These are phyloP conservation scores for Drosophila mimica DNA, from an alignment of 2,888 invertebrate species.

Conservation along the genomic window DNA sequence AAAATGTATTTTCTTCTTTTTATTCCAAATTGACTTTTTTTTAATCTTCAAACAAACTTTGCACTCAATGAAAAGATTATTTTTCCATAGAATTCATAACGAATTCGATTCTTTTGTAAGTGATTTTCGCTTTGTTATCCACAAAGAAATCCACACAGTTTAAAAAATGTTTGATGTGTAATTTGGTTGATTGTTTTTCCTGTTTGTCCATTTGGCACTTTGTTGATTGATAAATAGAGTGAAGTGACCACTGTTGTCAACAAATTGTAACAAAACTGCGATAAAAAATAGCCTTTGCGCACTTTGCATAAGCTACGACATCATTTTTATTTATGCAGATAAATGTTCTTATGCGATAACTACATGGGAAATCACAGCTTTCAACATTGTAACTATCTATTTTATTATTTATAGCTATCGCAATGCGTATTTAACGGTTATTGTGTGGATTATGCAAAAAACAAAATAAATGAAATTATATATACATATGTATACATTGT, in stretches of 20 bases:
- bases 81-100: background rate
- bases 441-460: background rate
- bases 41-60: background rate
- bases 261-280: background rate
- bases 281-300: too few species aligned
- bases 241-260: background rate
- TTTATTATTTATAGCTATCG: conserved; percentile 5
- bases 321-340: background rate
- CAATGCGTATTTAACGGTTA: background rate
- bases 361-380: conserved; percentile 2
- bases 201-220: background rate
- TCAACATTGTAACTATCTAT: background rate
- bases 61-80: background rate
- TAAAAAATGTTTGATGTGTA: background rate
- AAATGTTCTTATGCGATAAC: conserved; percentile 7
- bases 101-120: background rate
- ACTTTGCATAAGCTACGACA: background rate
- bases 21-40: background rate
- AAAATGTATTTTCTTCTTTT: background rate
- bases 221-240: background rate
- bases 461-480: background rate
- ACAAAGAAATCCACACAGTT: background rate
- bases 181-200: background rate
- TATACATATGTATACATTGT: background rate
- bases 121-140: background rate